These are phyloP conservation scores for Scolopax rusticola DNA, from an alignment of 2,797 vertebrate species.

Conservation along the genomic window DNA sequence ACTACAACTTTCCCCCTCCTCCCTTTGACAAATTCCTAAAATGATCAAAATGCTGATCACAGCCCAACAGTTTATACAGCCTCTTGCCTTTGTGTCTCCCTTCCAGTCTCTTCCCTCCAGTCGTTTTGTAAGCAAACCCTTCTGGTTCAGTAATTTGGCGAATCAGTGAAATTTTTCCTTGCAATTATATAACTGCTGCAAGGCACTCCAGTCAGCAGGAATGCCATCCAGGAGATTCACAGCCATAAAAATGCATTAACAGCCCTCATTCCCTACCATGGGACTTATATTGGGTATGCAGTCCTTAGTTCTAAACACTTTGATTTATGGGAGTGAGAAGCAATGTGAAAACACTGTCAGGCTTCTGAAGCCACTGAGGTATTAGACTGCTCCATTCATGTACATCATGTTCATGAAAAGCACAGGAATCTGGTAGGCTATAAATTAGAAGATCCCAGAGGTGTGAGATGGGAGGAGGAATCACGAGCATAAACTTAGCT, in stretches of 20 bases:
- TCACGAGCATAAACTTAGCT: slow-evolving; percentile 7
- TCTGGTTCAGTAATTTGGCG: slow-evolving; percentile 59
- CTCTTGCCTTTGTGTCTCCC: not conserved
- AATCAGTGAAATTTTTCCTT: slow-evolving; percentile 44
- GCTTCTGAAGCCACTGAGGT: slow-evolving; percentile 43
- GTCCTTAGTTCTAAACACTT: not conserved
- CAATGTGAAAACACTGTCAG: slow-evolving; percentile 62
- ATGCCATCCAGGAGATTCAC: slow-evolving; percentile 27
- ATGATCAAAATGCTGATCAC: slow-evolving; percentile 25
- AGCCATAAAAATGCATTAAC: not conserved
- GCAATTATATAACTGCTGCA: slow-evolving; percentile 48
- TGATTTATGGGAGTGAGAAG: slow-evolving; percentile 65
- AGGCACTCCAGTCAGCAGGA: slow-evolving; percentile 57
- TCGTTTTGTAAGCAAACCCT: slow-evolving; percentile 59
- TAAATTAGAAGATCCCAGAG: slow-evolving; percentile 61
- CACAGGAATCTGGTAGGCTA: slow-evolving; percentile 6
- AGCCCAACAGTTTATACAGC: not conserved
- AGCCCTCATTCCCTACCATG: not conserved
- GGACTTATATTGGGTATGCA: slow-evolving; percentile 12
- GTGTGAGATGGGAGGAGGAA: slow-evolving; percentile 20
- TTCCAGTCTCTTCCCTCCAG: slow-evolving; percentile 27
- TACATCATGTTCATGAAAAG: slow-evolving; percentile 44
- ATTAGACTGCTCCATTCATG: not conserved
- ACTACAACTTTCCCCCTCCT: not conserved
- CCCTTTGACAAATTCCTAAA: not conserved